Evolutionary conservation across 2,113 vertebrate species (phyloP), one percentile per base, ranked within the genome.

Genomic region (Neolamprologus falcicula): DNA sequence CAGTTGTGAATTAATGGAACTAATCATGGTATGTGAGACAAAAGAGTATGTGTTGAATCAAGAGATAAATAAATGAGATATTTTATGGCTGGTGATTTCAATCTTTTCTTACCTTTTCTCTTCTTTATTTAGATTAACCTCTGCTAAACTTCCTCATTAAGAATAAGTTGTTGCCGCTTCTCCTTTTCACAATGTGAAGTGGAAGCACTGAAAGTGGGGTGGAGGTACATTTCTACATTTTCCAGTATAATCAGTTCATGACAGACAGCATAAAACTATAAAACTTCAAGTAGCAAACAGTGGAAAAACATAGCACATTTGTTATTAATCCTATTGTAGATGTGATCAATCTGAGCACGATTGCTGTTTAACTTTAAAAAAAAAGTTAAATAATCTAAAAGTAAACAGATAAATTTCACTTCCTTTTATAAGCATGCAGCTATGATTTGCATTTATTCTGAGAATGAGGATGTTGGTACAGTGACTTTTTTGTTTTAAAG

Each of bases 31-130:
- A 92, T 95, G 92, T 95, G 94, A 95, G 95, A 95, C 66, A 88
- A 93, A 93, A 91, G 89, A 94, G 85, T 93, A 92, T 93, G 87
- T 95, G 95, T 96, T 91, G 91, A 94, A 92, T 86, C 91, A 94
- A 95, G 90, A 94, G 94, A 92, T 84, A 89, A 95, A 95, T 96
- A 94, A 96, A 96, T 94, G 47, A 28, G 92, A 93, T 96, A 96
- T 94, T 95, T 96, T 95, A 94, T 93, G 91, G 92, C 92, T 93
- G 90, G 88, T 89, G 87, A 93, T 89, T 91, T 33, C 81, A 87
- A 92, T 90, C 63, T 88, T 91, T 94, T 40, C 26, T 94, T 94
- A 37, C 5, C 3, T 63, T 85, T 84, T 81, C 7, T 11, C 6
- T 54, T 79, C 17, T 68, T 16, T 55, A 7, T 79, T 61, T 19